Evolutionary conservation across 1,140 invertebrate genomes (phyloP).

Genomic region (Papilio glaucus): DNA sequence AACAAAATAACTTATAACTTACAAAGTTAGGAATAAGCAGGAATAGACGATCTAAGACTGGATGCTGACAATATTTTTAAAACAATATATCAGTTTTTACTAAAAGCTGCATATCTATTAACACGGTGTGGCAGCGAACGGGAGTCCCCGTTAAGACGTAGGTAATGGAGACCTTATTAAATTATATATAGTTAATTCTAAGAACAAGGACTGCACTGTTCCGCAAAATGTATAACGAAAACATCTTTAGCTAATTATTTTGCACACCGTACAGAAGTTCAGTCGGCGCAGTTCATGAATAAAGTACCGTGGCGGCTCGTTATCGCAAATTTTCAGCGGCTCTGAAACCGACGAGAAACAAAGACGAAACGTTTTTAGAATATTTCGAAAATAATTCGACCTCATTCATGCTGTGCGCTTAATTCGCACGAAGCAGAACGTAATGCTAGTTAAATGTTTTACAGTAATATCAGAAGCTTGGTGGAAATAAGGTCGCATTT

Average conservation of each 20-base stretch:
- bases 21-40: too few relatives aligned
- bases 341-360: background rate
- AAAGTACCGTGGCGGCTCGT: background rate
- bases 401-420: slow-evolving; percentile 5
- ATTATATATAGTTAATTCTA: too few relatives aligned
- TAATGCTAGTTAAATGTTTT: background rate
- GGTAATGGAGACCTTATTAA: too few relatives aligned
- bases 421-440: background rate
- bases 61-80: too few relatives aligned
- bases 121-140: too few relatives aligned
- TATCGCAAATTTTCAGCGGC: slow-evolving; percentile 29
- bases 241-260: slow-evolving; percentile 10
- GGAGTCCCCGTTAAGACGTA: too few relatives aligned
- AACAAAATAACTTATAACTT: too few relatives aligned
- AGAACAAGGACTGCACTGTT: too few relatives aligned
- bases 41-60: too few relatives aligned
- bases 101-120: too few relatives aligned
- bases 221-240: background rate
- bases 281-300: slow-evolving; percentile 7
- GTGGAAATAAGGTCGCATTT: background rate
- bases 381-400: background rate
- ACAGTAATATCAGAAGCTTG: background rate
- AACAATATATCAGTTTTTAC: too few relatives aligned
- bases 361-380: background rate
- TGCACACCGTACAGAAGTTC: background rate